phyloP scores from a whole-genome alignment of 2,797 vertebrate species.

The Sebastes oblongus region DNA sequence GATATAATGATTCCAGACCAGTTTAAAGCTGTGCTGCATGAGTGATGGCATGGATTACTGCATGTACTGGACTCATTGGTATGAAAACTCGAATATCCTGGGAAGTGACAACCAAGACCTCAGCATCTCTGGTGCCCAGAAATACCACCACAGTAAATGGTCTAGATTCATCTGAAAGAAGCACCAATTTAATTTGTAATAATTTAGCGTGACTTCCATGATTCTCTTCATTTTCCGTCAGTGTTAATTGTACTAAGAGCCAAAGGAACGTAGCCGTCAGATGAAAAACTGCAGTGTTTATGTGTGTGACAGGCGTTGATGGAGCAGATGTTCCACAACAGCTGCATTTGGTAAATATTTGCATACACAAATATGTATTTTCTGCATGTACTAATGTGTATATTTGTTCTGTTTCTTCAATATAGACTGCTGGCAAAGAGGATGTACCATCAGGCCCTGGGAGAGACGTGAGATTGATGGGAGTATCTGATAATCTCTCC shows the following conservation, averaged over 20 bases:
- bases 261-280: neutral
- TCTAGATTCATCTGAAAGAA: neutral
- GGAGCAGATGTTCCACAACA: slow-evolving; percentile 32
- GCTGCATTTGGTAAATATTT: neutral
- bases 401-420: neutral
- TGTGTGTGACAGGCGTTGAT: neutral
- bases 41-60: slow-evolving; percentile 50
- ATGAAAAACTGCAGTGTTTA: neutral
- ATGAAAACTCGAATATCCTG: slow-evolving; percentile 49
- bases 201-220: neutral
- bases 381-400: neutral
- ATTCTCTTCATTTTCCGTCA: neutral
- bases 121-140: slow-evolving; percentile 1
- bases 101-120: slow-evolving; percentile 13
- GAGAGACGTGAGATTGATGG: slow-evolving; percentile 46
- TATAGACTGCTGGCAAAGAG: slow-evolving; percentile 33
- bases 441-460: slow-evolving; percentile 21
- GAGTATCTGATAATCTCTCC: slow-evolving; percentile 53
- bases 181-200: neutral
- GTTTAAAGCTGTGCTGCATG: slow-evolving; percentile 58
- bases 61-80: slow-evolving; percentile 34
- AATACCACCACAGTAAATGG: neutral
- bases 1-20: slow-evolving; percentile 62
- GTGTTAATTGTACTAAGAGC: neutral
- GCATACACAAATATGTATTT: neutral